These are phyloP conservation scores for Paratilapia polleni DNA, from an alignment of 2,113 vertebrate species.

Conservation along the genomic window DNA sequence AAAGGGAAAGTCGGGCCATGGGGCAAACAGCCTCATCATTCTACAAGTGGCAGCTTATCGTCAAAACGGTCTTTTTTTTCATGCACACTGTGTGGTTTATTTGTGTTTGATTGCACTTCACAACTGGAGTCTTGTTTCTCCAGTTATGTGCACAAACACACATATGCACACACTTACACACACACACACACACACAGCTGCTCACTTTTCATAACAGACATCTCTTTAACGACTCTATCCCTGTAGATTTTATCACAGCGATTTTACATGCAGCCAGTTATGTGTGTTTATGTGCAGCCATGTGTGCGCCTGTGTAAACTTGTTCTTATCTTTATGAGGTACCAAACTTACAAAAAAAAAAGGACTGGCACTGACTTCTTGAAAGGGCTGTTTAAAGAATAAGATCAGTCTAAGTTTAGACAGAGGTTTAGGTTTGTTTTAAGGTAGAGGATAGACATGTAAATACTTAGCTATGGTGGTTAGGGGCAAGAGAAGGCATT, in stretches of 20 bases:
- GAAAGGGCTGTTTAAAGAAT: neutral
- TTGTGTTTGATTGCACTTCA: slow-evolving; percentile 40
- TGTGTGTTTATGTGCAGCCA: fast-evolving
- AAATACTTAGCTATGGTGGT: neutral
- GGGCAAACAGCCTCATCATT: slow-evolving; percentile 44
- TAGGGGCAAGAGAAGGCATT: neutral
- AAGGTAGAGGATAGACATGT: neutral
- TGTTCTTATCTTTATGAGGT: neutral
- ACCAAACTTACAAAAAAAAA: neutral
- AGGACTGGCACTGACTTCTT: neutral
- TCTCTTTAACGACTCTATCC: neutral
- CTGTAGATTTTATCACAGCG: neutral
- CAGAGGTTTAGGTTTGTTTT: neutral
- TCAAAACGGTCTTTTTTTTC: slow-evolving; percentile 30
- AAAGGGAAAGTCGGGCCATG: neutral
- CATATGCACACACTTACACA: slow-evolving; percentile 13
- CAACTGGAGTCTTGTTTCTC: slow-evolving; percentile 48
- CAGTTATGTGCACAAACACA: slow-evolving; percentile 11
- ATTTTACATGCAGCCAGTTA: neutral
- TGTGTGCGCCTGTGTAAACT: neutral
- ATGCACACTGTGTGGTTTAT: slow-evolving; percentile 23
- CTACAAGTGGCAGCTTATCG: slow-evolving; percentile 55
- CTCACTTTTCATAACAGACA: neutral
- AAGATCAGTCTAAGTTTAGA: neutral
- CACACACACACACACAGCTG: slow-evolving; percentile 26